Evolutionary conservation across 2,797 vertebrate species (phyloP).

Genomic region (Zalophus californianus): DNA sequence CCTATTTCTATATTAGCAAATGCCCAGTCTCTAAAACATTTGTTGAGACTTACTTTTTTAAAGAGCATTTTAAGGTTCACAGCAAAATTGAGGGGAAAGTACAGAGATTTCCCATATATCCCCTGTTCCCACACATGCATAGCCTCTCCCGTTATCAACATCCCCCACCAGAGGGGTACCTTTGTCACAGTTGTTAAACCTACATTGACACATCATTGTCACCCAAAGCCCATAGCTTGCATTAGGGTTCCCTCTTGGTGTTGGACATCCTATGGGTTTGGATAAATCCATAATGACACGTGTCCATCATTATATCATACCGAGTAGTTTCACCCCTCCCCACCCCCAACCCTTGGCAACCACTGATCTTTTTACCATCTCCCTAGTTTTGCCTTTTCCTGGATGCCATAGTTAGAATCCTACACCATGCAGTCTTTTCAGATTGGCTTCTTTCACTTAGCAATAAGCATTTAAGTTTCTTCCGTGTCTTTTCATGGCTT

Average conservation of each 20-base stretch:
- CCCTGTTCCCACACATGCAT: no score
- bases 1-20: conserved; percentile 6
- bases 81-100: neutral
- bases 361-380: neutral
- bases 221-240: neutral
- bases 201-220: neutral
- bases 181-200: neutral
- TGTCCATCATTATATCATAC: neutral
- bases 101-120: neutral
- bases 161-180: neutral
- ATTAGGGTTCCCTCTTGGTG: neutral
- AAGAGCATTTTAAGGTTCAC: neutral
- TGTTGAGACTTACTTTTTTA: neutral
- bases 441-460: neutral
- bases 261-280: neutral
- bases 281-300: neutral
- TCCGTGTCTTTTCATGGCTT: neutral
- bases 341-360: neutral
- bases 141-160: neutral
- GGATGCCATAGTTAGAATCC: neutral
- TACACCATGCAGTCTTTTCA: neutral
- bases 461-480: neutral
- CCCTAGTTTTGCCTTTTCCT: neutral
- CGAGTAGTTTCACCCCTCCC: neutral
- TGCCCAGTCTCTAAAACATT: neutral